Evolutionary conservation across 2,797 vertebrate genomes (phyloP), one percentile per base, ranked within the genome.

Genomic region (Xerus rutilus): DNA sequence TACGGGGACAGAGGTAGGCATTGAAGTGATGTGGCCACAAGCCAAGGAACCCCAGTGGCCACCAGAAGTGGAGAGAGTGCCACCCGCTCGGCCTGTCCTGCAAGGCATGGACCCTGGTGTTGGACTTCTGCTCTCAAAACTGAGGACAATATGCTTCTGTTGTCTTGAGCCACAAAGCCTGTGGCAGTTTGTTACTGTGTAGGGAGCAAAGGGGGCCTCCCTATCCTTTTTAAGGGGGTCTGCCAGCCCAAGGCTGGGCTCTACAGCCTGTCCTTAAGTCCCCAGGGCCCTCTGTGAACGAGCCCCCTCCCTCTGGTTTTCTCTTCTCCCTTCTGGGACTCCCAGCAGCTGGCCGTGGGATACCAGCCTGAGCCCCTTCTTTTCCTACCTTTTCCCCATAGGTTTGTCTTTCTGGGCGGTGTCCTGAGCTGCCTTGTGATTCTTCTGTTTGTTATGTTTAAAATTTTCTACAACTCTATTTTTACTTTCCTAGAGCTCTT

Each of bases 401-500:
- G 13, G 82, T 65, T 86, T 43, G 86, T 78, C 93, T 96, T 94
- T 85, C 83, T 84, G 90, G 64, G n/a, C 32, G 35, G 32, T 65
- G 77, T 88, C 95, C 86, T 91, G 28, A 30, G 28, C 87, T 59
- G 57, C 97, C 90, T 96, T 85, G 69, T 79, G 64, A 91, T 95
- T 90, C 81, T 95, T 79, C 85, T 92, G n/a, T 95, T 96, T 96
- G 94, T 96, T 88, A 78, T 89, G 45, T 93, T 95, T 93, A 78
- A 90, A 96, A 94, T 52, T 94, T 86, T 84, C 92, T 94, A 70
- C 52, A 47, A 39, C 94, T 95, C 96, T 97, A 96, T 96, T 96
- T 97, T 97, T 95, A 97, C 94, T 95, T 96, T 92, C 91, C 88
- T 96, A 92, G 96, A 96, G 74, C 82, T 97, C 90, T 78, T 86